phyloP scores from a whole-genome alignment of 2,113 vertebrate species.

The Coregonus clupeaformis region DNA sequence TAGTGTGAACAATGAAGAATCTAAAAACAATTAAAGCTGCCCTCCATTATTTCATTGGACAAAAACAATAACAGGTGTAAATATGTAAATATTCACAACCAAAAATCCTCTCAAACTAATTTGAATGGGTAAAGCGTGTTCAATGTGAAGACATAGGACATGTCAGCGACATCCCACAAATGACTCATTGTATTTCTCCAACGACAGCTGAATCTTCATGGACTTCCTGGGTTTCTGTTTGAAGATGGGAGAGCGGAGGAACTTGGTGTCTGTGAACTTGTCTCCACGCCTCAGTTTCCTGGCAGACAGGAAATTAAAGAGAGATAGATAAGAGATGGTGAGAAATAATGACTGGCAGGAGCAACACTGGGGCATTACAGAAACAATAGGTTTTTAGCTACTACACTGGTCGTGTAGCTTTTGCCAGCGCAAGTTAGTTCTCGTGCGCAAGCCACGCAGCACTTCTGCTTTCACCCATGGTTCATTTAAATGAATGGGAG shows the following conservation, averaged over 20 bases:
- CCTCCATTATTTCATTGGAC: neutral
- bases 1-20: neutral
- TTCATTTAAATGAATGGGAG: too few relatives aligned
- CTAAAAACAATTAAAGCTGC: neutral
- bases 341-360: neutral
- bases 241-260: slow-evolving; percentile 89
- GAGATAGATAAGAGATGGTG: neutral
- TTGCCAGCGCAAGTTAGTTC: too few relatives aligned
- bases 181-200: slow-evolving; percentile 77
- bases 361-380: neutral
- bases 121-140: neutral
- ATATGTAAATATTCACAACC: neutral
- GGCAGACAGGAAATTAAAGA: slow-evolving; percentile 3
- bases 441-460: too few relatives aligned
- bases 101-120: neutral
- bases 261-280: slow-evolving; percentile 86
- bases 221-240: slow-evolving; percentile 63
- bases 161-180: slow-evolving; percentile 75
- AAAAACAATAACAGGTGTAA: neutral
- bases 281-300: slow-evolving; percentile 96
- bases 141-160: neutral
- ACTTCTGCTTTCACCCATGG: too few relatives aligned
- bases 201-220: slow-evolving; percentile 43
- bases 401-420: too few relatives aligned
- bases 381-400: neutral